Conservation (phyloP, 2,888 invertebrate species). For the Oxyteleia sp. region DNA sequence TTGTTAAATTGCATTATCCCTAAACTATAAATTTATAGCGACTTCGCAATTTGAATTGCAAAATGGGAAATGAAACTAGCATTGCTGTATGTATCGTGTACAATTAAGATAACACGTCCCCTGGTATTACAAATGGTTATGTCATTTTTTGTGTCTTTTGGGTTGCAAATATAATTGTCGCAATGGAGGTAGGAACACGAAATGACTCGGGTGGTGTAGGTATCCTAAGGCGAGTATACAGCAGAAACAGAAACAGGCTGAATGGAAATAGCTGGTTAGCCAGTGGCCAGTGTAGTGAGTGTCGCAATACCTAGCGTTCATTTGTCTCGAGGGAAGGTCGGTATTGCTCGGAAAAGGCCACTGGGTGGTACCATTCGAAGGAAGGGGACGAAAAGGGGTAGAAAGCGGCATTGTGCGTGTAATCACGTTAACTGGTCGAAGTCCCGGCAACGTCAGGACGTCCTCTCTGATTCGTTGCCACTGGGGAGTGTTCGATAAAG, state of each 20-base stretch:
- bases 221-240: constrained; percentile 80
- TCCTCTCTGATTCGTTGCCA: constrained; percentile 75
- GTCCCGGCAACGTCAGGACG: constrained; percentile 74
- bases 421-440: constrained; percentile 83
- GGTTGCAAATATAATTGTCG: constrained; percentile 72
- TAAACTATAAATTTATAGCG: constrained; percentile 62
- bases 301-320: constrained; percentile 79
- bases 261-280: constrained; percentile 81
- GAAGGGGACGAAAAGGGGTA: constrained; percentile 78
- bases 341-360: constrained; percentile 73
- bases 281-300: constrained; percentile 76
- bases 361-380: constrained; percentile 74
- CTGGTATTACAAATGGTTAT: constrained; percentile 69
- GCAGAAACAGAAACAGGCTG: constrained; percentile 82
- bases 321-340: constrained; percentile 80
- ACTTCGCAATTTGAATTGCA: constrained; percentile 64
- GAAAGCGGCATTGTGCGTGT: constrained; percentile 82
- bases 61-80: constrained; percentile 60
- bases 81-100: constrained; percentile 55
- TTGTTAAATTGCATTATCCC: constrained; percentile 62
- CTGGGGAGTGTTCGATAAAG: constrained; percentile 72
- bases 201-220: constrained; percentile 76
- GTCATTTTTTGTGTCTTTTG: constrained; percentile 68
- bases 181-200: constrained; percentile 61
- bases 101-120: constrained; percentile 71